Evolutionary conservation across 2,888 invertebrate species (phyloP).

Genomic region (Aporophyla lueneburgensis): DNA sequence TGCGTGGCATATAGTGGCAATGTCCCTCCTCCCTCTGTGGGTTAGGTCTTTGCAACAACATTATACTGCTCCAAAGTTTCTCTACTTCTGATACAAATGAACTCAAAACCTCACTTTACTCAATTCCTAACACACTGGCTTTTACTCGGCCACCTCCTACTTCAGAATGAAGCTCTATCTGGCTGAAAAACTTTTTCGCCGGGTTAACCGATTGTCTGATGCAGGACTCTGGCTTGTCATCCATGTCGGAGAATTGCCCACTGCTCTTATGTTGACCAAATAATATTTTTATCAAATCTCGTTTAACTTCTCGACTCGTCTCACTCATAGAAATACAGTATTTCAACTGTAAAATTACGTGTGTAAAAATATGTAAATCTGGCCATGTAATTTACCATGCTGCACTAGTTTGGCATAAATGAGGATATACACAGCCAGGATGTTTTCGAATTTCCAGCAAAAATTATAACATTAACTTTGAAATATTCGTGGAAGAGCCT

Average conservation of each 20-base stretch:
- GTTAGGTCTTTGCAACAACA: neutral
- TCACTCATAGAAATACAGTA: too few relatives aligned
- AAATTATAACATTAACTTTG: conserved; percentile 5
- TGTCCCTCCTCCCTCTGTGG: neutral
- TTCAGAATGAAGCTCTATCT: neutral
- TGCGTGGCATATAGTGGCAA: neutral
- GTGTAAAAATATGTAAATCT: too few relatives aligned
- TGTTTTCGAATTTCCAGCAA: conserved; percentile 15
- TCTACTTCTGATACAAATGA: neutral
- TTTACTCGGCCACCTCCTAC: neutral
- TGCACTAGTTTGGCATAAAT: neutral
- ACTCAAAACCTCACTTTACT: neutral
- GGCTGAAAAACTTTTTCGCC: neutral
- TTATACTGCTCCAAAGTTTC: neutral
- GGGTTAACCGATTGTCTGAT: neutral
- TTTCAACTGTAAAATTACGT: too few relatives aligned
- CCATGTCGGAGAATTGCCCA: too few relatives aligned
- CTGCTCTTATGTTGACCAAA: neutral
- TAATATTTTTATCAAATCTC: too few relatives aligned
- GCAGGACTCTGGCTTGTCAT: neutral
- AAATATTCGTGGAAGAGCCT: conserved; percentile 27
- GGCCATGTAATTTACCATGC: neutral
- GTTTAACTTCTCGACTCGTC: too few relatives aligned
- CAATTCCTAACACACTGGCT: neutral
- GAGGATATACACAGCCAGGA: neutral